A percentile compares a stretch with the other conserved stretches of the same genome.
phyloP scores from a whole-genome alignment of 2,113 vertebrate genomes.

The Nothocercus nigrocapillus region DNA sequence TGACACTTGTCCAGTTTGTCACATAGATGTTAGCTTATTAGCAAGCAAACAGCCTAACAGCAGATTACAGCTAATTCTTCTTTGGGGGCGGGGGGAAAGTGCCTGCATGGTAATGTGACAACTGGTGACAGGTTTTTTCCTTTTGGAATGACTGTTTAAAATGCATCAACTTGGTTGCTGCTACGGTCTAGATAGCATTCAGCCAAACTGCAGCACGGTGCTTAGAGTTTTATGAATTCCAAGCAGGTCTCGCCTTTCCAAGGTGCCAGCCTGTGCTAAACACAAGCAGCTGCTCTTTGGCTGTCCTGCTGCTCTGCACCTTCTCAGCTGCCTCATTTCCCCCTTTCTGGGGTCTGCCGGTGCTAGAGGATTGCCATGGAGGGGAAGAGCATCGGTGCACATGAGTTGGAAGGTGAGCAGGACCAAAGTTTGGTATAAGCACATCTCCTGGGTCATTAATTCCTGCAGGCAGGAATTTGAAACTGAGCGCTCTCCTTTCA shows the following conservation, averaged over 20 bases:
- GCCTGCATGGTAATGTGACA: background rate
- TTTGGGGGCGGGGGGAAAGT: background rate
- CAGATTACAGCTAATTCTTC: background rate
- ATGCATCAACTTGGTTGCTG: background rate
- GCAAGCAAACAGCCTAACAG: background rate
- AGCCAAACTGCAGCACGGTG: background rate
- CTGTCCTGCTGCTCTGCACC: background rate
- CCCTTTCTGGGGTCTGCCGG: background rate
- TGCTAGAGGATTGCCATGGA: background rate
- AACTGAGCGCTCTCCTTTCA: background rate
- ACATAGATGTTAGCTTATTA: background rate
- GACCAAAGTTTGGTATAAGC: background rate
- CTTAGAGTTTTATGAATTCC: background rate
- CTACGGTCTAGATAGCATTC: background rate
- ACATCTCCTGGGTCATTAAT: background rate
- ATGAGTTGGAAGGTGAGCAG: background rate
- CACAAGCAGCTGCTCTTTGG: background rate
- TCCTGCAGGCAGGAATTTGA: background rate
- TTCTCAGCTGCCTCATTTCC: background rate
- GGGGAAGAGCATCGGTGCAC: background rate
- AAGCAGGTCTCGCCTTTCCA: background rate
- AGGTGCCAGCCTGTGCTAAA: background rate
- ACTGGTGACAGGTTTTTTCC: background rate
- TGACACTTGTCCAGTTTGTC: background rate
- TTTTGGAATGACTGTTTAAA: background rate